Evolutionary conservation across 2,888 invertebrate species (phyloP).

Genomic region (Cheiracanthium punctorium): DNA sequence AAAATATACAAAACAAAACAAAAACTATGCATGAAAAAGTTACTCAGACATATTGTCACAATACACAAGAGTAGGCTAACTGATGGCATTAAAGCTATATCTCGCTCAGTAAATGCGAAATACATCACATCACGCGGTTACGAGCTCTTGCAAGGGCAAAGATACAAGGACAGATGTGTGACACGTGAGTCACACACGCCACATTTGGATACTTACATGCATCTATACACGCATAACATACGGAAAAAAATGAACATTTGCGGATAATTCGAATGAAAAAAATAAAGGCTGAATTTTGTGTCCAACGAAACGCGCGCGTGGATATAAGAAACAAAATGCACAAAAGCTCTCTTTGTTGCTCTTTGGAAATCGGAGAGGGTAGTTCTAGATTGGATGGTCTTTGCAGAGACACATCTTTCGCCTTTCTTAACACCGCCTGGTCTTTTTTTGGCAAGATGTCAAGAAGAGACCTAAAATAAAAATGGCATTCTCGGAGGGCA

Average conservation of each 20-base stretch:
- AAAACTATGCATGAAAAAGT: too few species aligned
- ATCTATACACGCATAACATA: not conserved
- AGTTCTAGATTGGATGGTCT: not conserved
- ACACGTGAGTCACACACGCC: constrained; percentile 5
- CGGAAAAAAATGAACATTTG: not conserved
- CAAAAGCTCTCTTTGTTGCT: constrained; percentile 48
- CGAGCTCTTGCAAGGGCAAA: not conserved
- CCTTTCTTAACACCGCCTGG: not conserved
- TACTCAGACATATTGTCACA: too few species aligned
- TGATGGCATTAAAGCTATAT: too few species aligned
- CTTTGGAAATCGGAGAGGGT: not conserved
- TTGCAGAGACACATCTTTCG: constrained; percentile 5
- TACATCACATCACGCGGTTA: not conserved
- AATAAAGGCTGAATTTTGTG: not conserved
- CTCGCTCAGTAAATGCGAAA: too few species aligned
- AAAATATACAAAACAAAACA: too few species aligned
- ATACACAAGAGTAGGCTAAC: too few species aligned
- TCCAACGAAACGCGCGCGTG: not conserved
- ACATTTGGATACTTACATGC: not conserved
- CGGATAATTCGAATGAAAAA: not conserved
- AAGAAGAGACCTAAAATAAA: constrained; percentile 11
- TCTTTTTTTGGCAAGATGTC: constrained; percentile 19
- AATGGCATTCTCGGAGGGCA: not conserved
- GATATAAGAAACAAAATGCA: constrained; percentile 23
- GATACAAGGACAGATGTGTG: not conserved